Conservation (phyloP, 2,888 invertebrate genomes). For the Phanerotoma sp. region DNA sequence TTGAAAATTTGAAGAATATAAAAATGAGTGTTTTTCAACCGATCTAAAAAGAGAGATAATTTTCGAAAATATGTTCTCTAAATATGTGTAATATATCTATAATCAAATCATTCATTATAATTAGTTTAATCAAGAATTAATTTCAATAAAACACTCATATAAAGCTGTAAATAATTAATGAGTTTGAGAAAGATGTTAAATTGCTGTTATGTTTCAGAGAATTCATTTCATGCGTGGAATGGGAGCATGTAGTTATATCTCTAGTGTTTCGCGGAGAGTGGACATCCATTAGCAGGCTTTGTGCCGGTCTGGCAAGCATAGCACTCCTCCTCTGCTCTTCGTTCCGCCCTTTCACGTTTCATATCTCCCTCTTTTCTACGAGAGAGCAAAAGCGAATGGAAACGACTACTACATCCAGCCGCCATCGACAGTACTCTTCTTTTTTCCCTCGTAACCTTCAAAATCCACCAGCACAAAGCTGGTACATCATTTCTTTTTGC, state of each 20-base stretch:
- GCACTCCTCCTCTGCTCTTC: slow-evolving; percentile 18
- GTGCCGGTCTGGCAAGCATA: slow-evolving; percentile 39
- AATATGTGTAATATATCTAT: too few relatives aligned
- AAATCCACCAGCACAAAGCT: slow-evolving; percentile 30
- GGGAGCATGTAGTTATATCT: slow-evolving; percentile 47
- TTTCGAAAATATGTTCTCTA: too few relatives aligned
- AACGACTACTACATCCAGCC: slow-evolving; percentile 9
- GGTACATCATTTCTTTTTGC: slow-evolving; percentile 25
- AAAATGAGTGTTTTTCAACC: too few relatives aligned
- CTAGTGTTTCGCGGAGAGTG: slow-evolving; percentile 49
- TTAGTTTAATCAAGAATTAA: too few relatives aligned
- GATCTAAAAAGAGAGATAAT: too few relatives aligned
- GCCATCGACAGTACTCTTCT: slow-evolving; percentile 18
- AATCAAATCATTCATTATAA: too few relatives aligned
- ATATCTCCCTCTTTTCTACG: background rate
- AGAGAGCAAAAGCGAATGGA: slow-evolving; percentile 8
- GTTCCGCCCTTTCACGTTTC: slow-evolving; percentile 5
- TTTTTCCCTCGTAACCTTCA: slow-evolving; percentile 13
- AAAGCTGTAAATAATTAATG: too few relatives aligned
- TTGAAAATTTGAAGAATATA: too few relatives aligned
- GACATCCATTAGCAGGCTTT: slow-evolving; percentile 57
- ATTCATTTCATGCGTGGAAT: slow-evolving; percentile 32
- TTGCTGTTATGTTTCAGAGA: background rate
- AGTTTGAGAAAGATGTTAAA: background rate
- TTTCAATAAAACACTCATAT: too few relatives aligned